Base-by-base conservation (phyloP, 2,888 invertebrate species). In the Rosalia funebris region DNA sequence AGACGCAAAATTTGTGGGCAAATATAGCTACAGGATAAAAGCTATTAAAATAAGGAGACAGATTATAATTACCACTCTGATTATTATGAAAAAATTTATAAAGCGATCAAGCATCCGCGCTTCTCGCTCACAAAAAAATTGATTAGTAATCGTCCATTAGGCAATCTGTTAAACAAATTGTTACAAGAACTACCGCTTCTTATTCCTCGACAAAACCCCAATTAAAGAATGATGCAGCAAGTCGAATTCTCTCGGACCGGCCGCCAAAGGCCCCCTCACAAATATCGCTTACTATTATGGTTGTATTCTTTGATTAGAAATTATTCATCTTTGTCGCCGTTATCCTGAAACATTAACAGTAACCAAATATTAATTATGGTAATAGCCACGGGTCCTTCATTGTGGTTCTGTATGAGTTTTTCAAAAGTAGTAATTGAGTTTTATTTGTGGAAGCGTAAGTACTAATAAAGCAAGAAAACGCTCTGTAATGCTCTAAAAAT, bases 111-210 rank as follows among this genome's bases (percentile, higher is more conserved):
- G n/a, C n/a, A n/a, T n/a, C n/a, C n/a, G n/a, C n/a, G n/a, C n/a
- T n/a, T n/a, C n/a, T n/a, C n/a, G n/a, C n/a, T n/a, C n/a, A n/a
- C n/a, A n/a, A n/a, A 50, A 50, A 39, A 20, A 32, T 1, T 50
- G 50, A 50, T 50, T 50, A 39, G 50, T 50, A 50, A 50, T 39
- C 50, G 50, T 34, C n/a, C n/a, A n/a, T n/a, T n/a, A n/a, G n/a
- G n/a, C n/a, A n/a, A n/a, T n/a, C n/a, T n/a, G n/a, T n/a, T 50
- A 39, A 50, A 50, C 50, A 50, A 50, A 50, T 50, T 50, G 25
- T 50, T 50, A 50, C 50, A 50, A 9, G 50, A 39, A 50, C 50
- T 50, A 50, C 50, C 50, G 39, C 50, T 47, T 50, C 50, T 39
- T 50, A 25, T 20, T 16, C 20, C 15, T 39, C 50, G 39, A 39